These are phyloP conservation scores for Andrena chrysosceles DNA, from an alignment of 2,888 invertebrate species.

Conservation along the genomic window DNA sequence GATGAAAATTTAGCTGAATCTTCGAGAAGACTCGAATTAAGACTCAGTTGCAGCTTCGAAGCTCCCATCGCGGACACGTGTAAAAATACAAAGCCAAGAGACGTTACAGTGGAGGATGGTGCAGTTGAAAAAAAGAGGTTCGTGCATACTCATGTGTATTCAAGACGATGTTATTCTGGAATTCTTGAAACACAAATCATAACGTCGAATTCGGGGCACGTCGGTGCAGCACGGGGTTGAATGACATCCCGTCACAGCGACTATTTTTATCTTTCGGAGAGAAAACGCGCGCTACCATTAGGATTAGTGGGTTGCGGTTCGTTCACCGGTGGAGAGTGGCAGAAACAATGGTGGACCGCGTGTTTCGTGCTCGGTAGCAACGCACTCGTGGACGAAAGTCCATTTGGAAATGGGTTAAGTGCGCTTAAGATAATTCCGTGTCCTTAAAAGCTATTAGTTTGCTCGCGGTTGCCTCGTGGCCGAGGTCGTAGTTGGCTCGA, in stretches of 20 bases:
- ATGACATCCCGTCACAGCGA: slow-evolving; percentile 39
- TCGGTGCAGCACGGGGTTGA: slow-evolving; percentile 23
- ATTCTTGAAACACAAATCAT: slow-evolving; percentile 27
- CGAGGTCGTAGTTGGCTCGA: slow-evolving; percentile 48
- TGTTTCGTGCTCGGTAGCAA: slow-evolving; percentile 43
- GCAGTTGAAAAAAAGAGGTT: background rate
- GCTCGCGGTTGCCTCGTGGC: slow-evolving; percentile 44
- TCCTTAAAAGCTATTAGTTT: slow-evolving; percentile 78
- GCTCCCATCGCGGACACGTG: too few relatives aligned
- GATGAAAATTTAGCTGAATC: too few relatives aligned
- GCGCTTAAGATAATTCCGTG: slow-evolving; percentile 77
- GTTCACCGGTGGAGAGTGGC: slow-evolving; percentile 72
- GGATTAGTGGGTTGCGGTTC: slow-evolving; percentile 73
- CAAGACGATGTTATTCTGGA: slow-evolving; percentile 6
- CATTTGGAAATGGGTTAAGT: slow-evolving; percentile 79
- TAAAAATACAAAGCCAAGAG: background rate
- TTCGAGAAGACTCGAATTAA: too few relatives aligned
- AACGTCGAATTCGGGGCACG: background rate
- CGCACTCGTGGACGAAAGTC: slow-evolving; percentile 75
- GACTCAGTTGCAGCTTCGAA: too few relatives aligned
- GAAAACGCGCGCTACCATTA: slow-evolving; percentile 66
- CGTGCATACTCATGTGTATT: background rate
- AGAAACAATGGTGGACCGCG: slow-evolving; percentile 75
- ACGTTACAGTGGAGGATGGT: background rate
- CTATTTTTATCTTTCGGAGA: slow-evolving; percentile 68